These are phyloP conservation scores for Agonopterix subpropinquella DNA, from an alignment of 2,888 invertebrate genomes.

Conservation along the genomic window DNA sequence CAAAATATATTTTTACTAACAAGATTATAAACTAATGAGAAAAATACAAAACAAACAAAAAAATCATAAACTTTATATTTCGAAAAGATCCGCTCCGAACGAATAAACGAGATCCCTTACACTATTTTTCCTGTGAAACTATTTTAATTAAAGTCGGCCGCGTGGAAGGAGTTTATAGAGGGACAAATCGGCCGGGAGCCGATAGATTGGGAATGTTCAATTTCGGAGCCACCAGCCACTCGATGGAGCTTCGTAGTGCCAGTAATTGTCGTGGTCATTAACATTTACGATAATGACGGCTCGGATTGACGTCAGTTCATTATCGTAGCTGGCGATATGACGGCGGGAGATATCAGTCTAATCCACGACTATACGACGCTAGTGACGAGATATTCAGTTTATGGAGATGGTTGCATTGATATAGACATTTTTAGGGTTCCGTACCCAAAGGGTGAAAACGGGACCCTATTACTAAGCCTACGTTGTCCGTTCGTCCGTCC, in stretches of 20 bases:
- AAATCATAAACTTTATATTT: too few species aligned
- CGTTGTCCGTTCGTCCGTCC: too few species aligned
- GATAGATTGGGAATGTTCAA: slow-evolving; percentile 63
- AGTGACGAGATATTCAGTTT: slow-evolving; percentile 1
- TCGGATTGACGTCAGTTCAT: slow-evolving; percentile 52
- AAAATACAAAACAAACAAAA: too few species aligned
- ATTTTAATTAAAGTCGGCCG: slow-evolving; percentile 64
- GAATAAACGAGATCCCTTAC: slow-evolving; percentile 40
- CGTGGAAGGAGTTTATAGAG: slow-evolving; percentile 61
- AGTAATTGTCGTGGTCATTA: slow-evolving; percentile 69
- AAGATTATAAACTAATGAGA: too few species aligned
- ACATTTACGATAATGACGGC: slow-evolving; percentile 68
- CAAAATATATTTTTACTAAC: too few species aligned
- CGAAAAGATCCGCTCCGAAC: slow-evolving; percentile 18
- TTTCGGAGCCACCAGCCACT: slow-evolving; percentile 41
- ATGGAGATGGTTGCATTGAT: too few species aligned
- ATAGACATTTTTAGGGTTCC: too few species aligned
- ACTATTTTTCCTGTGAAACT: slow-evolving; percentile 61
- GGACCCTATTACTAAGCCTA: too few species aligned
- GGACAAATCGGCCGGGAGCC: slow-evolving; percentile 48
- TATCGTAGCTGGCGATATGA: slow-evolving; percentile 49
- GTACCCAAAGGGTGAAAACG: too few species aligned
- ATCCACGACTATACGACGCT: slow-evolving; percentile 27
- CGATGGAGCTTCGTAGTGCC: slow-evolving; percentile 44
- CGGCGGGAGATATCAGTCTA: slow-evolving; percentile 37